phyloP scores from a whole-genome alignment of 2,888 invertebrate genomes.

The Conops quadrifasciatus region DNA sequence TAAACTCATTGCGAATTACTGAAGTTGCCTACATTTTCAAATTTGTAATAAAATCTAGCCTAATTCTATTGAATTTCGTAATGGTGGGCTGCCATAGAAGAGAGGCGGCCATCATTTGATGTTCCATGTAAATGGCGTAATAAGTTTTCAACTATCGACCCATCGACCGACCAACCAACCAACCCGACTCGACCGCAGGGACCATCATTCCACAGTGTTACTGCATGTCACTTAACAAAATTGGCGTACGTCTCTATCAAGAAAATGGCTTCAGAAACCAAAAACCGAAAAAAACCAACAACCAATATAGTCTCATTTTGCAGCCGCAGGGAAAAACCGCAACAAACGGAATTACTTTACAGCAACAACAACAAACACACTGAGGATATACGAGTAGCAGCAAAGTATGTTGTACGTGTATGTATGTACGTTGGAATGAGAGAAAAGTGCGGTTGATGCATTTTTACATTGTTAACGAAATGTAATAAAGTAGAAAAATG shows the following conservation, averaged over 20 bases:
- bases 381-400: slow-evolving; percentile 30
- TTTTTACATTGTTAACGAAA: slow-evolving; percentile 26
- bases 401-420: neutral
- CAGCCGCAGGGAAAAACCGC: slow-evolving; percentile 33
- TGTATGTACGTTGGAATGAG: neutral
- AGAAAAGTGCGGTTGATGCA: slow-evolving; percentile 32
- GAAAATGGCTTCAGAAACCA: neutral
- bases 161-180: neutral
- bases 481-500: slow-evolving; percentile 38
- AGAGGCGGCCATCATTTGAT: too few relatives aligned
- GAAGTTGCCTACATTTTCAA: too few relatives aligned
- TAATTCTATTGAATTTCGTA: too few relatives aligned
- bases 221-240: slow-evolving; percentile 17
- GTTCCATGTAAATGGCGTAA: too few relatives aligned
- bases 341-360: slow-evolving; percentile 20
- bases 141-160: too few relatives aligned
- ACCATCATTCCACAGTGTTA: too few relatives aligned
- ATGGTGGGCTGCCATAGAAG: too few relatives aligned
- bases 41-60: too few relatives aligned
- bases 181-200: too few relatives aligned
- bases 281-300: slow-evolving; percentile 3
- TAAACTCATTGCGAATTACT: too few relatives aligned
- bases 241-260: slow-evolving; percentile 26
- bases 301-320: slow-evolving; percentile 26
- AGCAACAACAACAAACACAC: slow-evolving; percentile 1